Percentiles rank a stretch among this genome's conserved stretches.
phyloP scores from a whole-genome alignment of 2,113 vertebrate genomes.

The Hemicordylus capensis region DNA sequence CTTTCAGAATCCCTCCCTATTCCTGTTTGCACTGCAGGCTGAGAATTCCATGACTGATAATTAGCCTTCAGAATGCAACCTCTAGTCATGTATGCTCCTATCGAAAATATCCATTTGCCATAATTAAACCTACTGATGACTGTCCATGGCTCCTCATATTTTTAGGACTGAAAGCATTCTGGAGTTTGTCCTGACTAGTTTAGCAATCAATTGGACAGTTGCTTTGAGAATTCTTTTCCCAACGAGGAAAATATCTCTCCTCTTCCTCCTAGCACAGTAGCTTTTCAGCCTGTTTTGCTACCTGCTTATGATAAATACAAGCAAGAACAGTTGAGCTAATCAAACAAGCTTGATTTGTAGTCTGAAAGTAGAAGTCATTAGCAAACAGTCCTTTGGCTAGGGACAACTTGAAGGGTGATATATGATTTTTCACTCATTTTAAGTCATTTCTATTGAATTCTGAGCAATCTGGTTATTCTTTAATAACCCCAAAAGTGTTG shows the following conservation, averaged over 20 bases:
- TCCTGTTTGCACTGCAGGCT: background rate
- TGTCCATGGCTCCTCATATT: background rate
- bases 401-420: conserved; percentile 53
- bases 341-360: conserved; percentile 48
- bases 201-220: background rate
- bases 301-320: conserved; percentile 40
- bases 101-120: background rate
- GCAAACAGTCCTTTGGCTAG: conserved; percentile 49
- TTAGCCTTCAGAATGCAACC: background rate
- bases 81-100: background rate
- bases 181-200: background rate
- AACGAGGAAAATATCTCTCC: conserved; percentile 33
- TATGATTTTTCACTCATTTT: conserved; percentile 54
- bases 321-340: conserved; percentile 48
- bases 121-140: background rate
- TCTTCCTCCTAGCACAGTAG: conserved; percentile 16
- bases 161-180: conserved; percentile 11
- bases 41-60: background rate
- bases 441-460: conserved; percentile 51
- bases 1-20: background rate
- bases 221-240: conserved; percentile 5
- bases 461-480: conserved; percentile 19
- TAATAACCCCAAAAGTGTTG: conserved; percentile 40
- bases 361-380: conserved; percentile 56
- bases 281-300: conserved; percentile 34